A percentile compares a stretch with the other conserved stretches of the same genome.
Conservation (phyloP, 2,113 vertebrate genomes). For the Hiodon tergisus region DNA sequence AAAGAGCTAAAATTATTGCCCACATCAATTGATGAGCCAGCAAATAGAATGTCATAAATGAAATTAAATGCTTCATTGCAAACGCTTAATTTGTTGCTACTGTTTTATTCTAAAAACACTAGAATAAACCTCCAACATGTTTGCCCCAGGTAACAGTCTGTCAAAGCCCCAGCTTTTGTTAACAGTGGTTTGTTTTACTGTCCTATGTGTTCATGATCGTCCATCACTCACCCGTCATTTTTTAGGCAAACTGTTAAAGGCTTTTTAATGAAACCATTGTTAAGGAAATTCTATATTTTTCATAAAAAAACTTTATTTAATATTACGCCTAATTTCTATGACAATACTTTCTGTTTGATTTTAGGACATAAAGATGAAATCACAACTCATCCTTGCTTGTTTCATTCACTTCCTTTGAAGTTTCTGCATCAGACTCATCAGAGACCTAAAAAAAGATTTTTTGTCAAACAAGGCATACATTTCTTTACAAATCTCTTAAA, state of each 20-base stretch:
- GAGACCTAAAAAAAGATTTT: slow-evolving; percentile 29
- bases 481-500: not conserved
- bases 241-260: not conserved
- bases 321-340: not conserved
- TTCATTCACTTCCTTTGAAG: slow-evolving; percentile 26
- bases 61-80: too few relatives aligned
- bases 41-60: too few relatives aligned
- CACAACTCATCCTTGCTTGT: slow-evolving; percentile 56
- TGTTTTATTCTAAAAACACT: too few relatives aligned
- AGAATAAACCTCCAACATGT: too few relatives aligned
- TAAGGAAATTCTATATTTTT: not conserved
- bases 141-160: too few relatives aligned
- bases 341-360: not conserved
- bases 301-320: slow-evolving; percentile 13
- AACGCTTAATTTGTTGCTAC: too few relatives aligned
- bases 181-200: too few relatives aligned
- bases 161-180: too few relatives aligned
- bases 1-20: too few relatives aligned
- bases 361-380: slow-evolving; percentile 19
- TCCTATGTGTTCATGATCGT: too few relatives aligned
- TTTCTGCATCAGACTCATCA: slow-evolving; percentile 24
- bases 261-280: not conserved
- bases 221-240: not conserved
- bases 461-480: too few relatives aligned
- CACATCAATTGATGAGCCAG: too few relatives aligned